Conservation (phyloP, 1,140 invertebrate species). For the Drosophila saltans region DNA sequence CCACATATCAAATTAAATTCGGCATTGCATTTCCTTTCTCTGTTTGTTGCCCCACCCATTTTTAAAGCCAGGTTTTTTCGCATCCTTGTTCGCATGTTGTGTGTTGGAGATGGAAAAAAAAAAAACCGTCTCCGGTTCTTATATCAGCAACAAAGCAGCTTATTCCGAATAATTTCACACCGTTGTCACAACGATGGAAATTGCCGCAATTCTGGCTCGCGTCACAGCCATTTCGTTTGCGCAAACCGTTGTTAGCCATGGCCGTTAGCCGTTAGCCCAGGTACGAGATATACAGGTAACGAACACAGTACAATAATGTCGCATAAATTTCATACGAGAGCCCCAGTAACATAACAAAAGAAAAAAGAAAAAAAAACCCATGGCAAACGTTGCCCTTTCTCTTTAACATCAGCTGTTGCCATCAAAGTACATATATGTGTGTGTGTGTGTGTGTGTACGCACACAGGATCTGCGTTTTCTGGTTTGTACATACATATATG, state of each 20-base stretch:
- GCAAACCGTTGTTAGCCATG: constrained; percentile 7
- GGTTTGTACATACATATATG: not conserved
- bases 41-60: not conserved
- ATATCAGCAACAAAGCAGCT: constrained; percentile 17
- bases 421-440: not conserved
- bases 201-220: constrained; percentile 10
- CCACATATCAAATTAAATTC: constrained; percentile 2
- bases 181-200: constrained; percentile 18
- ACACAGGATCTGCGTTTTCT: too few relatives aligned
- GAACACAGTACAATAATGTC: constrained; percentile 13
- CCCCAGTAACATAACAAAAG: not conserved
- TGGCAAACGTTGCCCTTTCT: constrained; percentile 7
- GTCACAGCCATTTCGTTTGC: constrained; percentile 3
- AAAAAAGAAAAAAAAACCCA: not conserved
- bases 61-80: too few relatives aligned
- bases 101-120: not conserved
- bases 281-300: not conserved
- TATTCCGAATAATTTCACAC: constrained; percentile 32
- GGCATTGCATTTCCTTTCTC: not conserved
- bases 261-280: too few relatives aligned
- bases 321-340: constrained; percentile 22
- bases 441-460: not conserved
- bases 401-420: constrained; percentile 5
- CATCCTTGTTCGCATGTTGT: not conserved
- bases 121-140: not conserved